These are phyloP conservation scores for Anaspis maculata DNA, from an alignment of 2,888 invertebrate species.

Conservation along the genomic window DNA sequence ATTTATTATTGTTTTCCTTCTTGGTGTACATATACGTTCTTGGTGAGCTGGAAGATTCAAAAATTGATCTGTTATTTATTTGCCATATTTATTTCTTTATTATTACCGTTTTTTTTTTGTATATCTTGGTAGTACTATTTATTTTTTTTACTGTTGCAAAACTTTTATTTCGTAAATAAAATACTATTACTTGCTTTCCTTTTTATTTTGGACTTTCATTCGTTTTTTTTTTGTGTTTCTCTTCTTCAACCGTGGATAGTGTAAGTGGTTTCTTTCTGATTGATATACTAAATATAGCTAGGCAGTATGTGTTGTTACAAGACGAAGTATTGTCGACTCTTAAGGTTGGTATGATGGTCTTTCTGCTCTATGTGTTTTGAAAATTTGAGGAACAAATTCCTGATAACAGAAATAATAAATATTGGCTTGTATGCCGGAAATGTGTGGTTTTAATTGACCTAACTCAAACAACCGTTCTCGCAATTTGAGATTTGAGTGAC, in stretches of 20 bases:
- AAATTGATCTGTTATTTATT: slow-evolving; percentile 19
- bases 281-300: too few relatives aligned
- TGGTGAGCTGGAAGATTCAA: slow-evolving; percentile 6
- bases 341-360: slow-evolving; percentile 13
- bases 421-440: slow-evolving; percentile 8
- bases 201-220: slow-evolving; percentile 4
- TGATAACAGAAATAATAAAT: slow-evolving; percentile 15
- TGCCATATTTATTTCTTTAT: slow-evolving; percentile 25
- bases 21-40: too few relatives aligned
- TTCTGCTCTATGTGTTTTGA: slow-evolving; percentile 16
- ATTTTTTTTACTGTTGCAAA: slow-evolving; percentile 22
- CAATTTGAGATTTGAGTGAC: too few relatives aligned
- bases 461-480: too few relatives aligned
- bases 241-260: too few relatives aligned
- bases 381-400: slow-evolving; percentile 12
- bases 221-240: too few relatives aligned
- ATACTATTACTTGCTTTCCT: slow-evolving; percentile 21
- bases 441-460: too few relatives aligned
- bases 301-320: slow-evolving; percentile 10
- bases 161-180: slow-evolving; percentile 24
- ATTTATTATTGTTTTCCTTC: slow-evolving; percentile 13
- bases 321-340: slow-evolving; percentile 11
- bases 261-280: too few relatives aligned
- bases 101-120: too few relatives aligned
- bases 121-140: slow-evolving; percentile 24